Evolutionary conservation across 1,140 invertebrate species (phyloP).

Genomic region (Solen grandis): DNA sequence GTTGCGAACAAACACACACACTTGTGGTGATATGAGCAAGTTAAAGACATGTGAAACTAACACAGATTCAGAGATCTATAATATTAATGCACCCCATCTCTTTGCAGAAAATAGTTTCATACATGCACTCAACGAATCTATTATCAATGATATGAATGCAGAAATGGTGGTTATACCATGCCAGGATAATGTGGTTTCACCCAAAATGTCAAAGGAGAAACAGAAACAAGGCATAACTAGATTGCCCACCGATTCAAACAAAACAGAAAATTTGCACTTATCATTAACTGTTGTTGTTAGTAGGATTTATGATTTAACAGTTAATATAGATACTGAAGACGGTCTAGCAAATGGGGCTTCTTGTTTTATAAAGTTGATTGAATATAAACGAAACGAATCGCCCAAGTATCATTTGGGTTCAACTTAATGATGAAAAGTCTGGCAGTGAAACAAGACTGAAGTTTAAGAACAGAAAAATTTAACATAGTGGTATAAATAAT

Average conservation of each 20-base stretch:
- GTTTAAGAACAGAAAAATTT: constrained; percentile 20
- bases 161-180: constrained; percentile 3
- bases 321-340: constrained; percentile 22
- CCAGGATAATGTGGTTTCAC: constrained; percentile 24
- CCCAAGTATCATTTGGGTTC: constrained; percentile 27
- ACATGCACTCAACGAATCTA: constrained; percentile 23
- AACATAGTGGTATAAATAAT: no score
- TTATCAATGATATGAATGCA: constrained; percentile 6
- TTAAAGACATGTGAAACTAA: no score
- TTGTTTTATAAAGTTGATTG: constrained; percentile 22
- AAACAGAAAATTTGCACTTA: constrained; percentile 10
- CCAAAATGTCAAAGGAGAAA: constrained; percentile 22
- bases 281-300: constrained; percentile 29
- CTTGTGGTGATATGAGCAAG: no score
- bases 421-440: constrained; percentile 30
- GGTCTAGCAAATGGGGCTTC: constrained; percentile 30
- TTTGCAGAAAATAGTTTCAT: constrained; percentile 16
- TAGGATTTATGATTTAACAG: constrained; percentile 37
- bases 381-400: constrained; percentile 19
- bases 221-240: constrained; percentile 1
- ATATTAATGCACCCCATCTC: not conserved
- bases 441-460: constrained; percentile 10
- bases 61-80: no score
- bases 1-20: no score
- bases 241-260: constrained; percentile 6